Conservation (phyloP, 2,113 vertebrate species). For the Uria lomvia region DNA sequence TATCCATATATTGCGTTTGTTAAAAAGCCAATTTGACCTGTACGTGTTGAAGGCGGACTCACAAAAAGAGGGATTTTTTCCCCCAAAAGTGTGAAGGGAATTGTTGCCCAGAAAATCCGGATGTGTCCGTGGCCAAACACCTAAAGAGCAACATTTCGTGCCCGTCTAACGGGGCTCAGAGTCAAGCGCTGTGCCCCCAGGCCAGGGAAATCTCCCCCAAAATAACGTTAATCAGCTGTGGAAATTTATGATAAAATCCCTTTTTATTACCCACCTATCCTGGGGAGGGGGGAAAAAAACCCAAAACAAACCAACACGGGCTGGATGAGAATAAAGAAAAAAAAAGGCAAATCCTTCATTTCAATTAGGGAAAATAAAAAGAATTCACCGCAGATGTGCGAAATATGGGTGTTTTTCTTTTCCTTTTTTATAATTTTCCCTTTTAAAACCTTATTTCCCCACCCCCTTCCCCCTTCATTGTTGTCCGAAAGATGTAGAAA, state of each 20-base stretch:
- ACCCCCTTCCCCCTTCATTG: accelerated
- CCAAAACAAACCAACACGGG: too few relatives aligned
- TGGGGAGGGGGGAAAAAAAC: not conserved
- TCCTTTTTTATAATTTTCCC: accelerated
- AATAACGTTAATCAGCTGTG: not conserved
- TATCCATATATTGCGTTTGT: accelerated
- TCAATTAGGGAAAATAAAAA: not conserved
- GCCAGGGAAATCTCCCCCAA: not conserved
- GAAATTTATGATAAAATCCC: not conserved
- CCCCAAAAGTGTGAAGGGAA: not conserved
- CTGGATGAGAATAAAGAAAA: not conserved
- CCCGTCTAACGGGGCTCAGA: accelerated
- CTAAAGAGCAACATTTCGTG: not conserved
- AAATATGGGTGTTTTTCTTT: not conserved
- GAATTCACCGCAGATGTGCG: not conserved
- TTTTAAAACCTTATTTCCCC: not conserved
- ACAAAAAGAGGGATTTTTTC: not conserved
- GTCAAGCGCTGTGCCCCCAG: not conserved
- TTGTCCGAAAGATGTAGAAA: not conserved
- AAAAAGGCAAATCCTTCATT: not conserved
- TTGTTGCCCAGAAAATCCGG: not conserved
- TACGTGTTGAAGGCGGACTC: not conserved
- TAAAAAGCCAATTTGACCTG: not conserved
- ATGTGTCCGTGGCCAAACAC: not conserved
- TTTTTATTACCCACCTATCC: not conserved